Evolutionary conservation across 2,888 invertebrate genomes (phyloP), one percentile per base, ranked within the genome.

Genomic region (Mythimna ferrago): DNA sequence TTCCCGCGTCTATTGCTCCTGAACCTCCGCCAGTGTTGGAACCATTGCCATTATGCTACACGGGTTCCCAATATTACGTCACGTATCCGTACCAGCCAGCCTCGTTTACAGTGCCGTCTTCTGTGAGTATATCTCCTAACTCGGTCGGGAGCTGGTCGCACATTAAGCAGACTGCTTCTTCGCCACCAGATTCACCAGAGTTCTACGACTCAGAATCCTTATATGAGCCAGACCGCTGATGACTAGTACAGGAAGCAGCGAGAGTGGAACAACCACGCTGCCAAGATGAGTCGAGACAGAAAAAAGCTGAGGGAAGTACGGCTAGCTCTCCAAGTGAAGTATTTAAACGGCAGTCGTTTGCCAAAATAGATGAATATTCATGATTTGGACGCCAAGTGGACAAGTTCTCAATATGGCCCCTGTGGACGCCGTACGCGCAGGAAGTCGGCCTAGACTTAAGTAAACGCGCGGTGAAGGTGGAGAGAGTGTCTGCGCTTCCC

Each of bases 251-350:
- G 98, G 96, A 99, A 98, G 87, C 97, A 99, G 71, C 95, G 99
- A 14, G 97, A 98, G 82, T 98, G 99, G 90, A 99, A 99, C 92
- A 99, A 99, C 92, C 98, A 98, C 80, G 99, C 99, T 0, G 99
- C 99, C 0, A 99, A 99, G 93, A 97, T 99, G 85, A 99, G 99
- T 0, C 96, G 99, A 6, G 99, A 99, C 89, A 97, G 99, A 0
- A 96, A 99, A 75, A 97, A 99, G 85, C 97, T 98, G 99, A 2
- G 3, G 2, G 2, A 99, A 68, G 79, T 91, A 86, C 1, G 87
- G 86, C 98, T 99, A 66, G 99, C 99, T 0, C 98, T 99, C 58
- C 96, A 32, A 32, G 3, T 2, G 32, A 32, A 2, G 32, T 32
- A 32, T 32, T 32, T 32, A 32, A 32, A 32, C 32, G 32, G 3